Evolutionary conservation across 2,113 vertebrate species (phyloP).

Genomic region (Muntiacus muntjak): DNA sequence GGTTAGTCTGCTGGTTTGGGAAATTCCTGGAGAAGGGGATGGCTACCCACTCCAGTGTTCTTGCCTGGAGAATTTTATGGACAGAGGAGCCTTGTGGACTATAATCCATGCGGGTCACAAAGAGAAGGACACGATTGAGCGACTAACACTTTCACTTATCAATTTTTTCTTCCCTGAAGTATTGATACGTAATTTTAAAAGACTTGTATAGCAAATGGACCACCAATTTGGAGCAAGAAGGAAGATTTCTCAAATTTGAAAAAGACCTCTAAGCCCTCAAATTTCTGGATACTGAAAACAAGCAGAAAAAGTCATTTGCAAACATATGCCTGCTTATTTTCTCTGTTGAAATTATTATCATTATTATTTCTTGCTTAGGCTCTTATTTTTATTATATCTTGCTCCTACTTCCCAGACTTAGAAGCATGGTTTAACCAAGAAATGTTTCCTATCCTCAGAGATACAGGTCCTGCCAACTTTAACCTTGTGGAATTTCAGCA

Average conservation of each 20-base stretch:
- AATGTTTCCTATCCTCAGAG: neutral
- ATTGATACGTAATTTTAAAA: neutral
- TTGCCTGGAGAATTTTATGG: neutral
- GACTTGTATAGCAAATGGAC: neutral
- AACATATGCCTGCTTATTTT: neutral
- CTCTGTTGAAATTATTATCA: neutral
- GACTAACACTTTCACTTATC: neutral
- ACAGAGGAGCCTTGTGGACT: neutral
- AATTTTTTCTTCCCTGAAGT: neutral
- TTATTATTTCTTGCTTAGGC: neutral
- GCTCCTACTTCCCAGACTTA: neutral
- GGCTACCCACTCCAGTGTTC: neutral
- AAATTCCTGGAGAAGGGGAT: neutral
- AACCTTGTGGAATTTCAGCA: neutral
- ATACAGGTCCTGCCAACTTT: neutral
- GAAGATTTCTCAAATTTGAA: neutral
- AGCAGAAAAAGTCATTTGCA: neutral
- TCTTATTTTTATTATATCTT: neutral
- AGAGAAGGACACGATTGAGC: neutral
- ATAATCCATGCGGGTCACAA: neutral
- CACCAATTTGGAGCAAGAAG: neutral
- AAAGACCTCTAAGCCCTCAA: neutral
- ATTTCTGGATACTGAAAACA: neutral
- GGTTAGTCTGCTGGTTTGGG: neutral
- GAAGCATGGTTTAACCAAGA: neutral